phyloP scores from a whole-genome alignment of 2,113 vertebrate species.

The Podilymbus podiceps region DNA sequence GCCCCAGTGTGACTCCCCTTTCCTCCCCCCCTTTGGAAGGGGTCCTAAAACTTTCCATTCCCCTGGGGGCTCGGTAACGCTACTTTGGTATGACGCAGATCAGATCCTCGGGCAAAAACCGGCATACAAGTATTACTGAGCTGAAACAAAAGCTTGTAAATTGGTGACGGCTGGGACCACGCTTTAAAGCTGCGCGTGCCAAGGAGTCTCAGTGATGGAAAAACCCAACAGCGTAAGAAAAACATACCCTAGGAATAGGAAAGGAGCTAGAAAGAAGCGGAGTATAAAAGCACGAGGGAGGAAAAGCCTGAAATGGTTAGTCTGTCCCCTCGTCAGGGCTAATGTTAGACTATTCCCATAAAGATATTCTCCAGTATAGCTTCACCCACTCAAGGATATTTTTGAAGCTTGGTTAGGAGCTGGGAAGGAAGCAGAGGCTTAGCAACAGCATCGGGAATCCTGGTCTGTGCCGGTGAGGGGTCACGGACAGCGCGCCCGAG shows the following conservation, averaged over 20 bases:
- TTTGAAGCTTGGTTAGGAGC: background rate
- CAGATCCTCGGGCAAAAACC: background rate
- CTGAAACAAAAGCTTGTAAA: background rate
- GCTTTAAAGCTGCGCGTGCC: background rate
- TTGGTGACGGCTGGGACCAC: background rate
- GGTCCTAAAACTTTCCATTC: background rate
- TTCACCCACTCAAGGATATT: conserved; percentile 18
- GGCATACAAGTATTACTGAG: background rate
- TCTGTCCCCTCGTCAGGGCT: conserved; percentile 6
- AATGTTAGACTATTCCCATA: background rate
- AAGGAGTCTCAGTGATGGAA: background rate
- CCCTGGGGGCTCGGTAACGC: background rate
- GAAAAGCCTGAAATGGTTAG: background rate
- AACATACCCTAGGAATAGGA: background rate
- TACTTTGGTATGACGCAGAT: background rate
- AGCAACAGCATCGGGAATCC: background rate
- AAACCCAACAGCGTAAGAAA: background rate
- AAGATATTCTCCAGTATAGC: background rate
- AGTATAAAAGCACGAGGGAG: background rate
- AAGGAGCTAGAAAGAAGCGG: background rate
- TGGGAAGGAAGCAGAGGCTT: background rate
- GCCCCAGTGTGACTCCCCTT: background rate
- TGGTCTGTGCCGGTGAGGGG: background rate
- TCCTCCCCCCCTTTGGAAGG: background rate
- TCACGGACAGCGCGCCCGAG: background rate